These are phyloP conservation scores for Oreochromis grahami DNA, from an alignment of 2,797 vertebrate species.

Conservation along the genomic window DNA sequence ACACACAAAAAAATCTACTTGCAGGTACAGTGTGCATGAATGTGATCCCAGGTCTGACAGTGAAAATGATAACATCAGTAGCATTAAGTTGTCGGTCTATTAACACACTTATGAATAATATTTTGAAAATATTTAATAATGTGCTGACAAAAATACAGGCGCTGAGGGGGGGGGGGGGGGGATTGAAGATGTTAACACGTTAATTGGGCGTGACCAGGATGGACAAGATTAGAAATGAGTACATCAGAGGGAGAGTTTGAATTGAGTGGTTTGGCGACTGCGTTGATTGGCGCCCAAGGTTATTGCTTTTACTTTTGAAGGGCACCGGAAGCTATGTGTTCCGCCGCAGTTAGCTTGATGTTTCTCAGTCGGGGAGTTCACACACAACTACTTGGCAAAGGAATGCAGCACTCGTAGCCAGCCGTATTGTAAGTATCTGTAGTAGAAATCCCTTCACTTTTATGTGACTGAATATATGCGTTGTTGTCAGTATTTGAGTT, in stretches of 20 bases:
- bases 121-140: not conserved
- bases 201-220: not conserved
- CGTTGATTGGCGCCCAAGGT: not conserved
- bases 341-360: not conserved
- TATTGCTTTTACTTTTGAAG: conserved; percentile 29
- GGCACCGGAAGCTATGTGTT: not conserved
- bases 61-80: not conserved
- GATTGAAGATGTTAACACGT: not conserved
- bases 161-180: not conserved
- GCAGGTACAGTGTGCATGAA: not conserved
- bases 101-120: not conserved
- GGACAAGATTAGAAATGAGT: not conserved
- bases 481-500: no score
- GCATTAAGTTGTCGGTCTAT: not conserved
- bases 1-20: not conserved
- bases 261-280: not conserved
- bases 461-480: not conserved
- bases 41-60: not conserved
- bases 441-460: not conserved
- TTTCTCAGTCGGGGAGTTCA: not conserved
- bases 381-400: conserved; percentile 14
- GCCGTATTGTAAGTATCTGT: conserved; percentile 45
- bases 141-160: not conserved
- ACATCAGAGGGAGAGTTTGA: not conserved
- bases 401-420: conserved; percentile 46